Evolutionary conservation across 1,140 invertebrate species (phyloP).

Genomic region (Berghia stephanieae): DNA sequence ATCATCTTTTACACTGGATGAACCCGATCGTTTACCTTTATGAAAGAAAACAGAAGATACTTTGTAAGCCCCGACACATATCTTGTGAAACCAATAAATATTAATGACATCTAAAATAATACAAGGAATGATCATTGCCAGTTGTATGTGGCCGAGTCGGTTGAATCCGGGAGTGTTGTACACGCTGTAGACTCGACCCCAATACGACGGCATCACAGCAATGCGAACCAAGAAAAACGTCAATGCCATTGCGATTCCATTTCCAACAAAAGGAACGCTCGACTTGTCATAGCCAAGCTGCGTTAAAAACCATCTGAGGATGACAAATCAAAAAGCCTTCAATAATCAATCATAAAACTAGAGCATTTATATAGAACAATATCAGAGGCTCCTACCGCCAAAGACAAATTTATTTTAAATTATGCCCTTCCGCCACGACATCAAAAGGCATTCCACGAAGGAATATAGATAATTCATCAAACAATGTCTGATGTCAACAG

Average conservation of each 20-base stretch:
- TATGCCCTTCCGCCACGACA: no score
- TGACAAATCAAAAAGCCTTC: no score
- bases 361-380: background rate
- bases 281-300: conserved; percentile 51
- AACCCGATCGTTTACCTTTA: conserved; percentile 19
- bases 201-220: conserved; percentile 57
- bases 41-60: conserved; percentile 37
- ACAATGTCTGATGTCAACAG: no score
- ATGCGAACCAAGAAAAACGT: conserved; percentile 61
- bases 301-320: conserved; percentile 60
- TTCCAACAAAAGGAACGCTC: conserved; percentile 51
- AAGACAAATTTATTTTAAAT: background rate
- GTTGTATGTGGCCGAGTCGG: conserved; percentile 53
- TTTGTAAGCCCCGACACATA: conserved; percentile 51
- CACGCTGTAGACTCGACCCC: conserved; percentile 57
- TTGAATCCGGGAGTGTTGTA: conserved; percentile 52
- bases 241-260: conserved; percentile 60
- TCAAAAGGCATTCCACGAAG: no score
- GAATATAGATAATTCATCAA: no score
- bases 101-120: conserved; percentile 60
- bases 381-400: background rate
- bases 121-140: conserved; percentile 57
- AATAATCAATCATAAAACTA: no score
- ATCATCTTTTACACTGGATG: no score
- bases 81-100: conserved; percentile 63